Evolutionary conservation across 2,113 vertebrate genomes (phyloP), one percentile per base, ranked within the genome.

Genomic region (Microtus montanus): DNA sequence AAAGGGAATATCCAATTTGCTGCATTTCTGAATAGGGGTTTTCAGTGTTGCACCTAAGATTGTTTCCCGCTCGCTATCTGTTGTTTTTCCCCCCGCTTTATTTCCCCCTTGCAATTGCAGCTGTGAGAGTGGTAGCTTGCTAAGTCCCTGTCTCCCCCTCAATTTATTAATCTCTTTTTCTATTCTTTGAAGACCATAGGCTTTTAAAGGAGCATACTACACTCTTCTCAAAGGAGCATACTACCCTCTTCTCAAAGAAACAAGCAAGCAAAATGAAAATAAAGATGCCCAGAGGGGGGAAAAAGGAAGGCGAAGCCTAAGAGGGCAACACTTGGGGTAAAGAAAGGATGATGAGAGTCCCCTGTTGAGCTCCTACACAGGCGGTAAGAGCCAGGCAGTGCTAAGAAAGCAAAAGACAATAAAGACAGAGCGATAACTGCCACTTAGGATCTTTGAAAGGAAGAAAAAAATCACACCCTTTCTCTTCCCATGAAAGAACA

Each of bases 1-100:
- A 93, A 97, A 98, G 94, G 97, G 96, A 98, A 97, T 95, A 85
- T 86, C 96, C 97, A 97, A 97, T 97, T 97, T 97, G 97, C 91
- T 92, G 96, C 90, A 35, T 66, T 97, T 97, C 52, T 98, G 96
- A 98, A 98, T 96, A 97, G 95, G 78, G 89, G 73, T 95, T 97
- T 98, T 96, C 94, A 97, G 70, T 33, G 88, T 68, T 92, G 88
- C 9, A 5, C 38, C 90, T 83, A 13, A 87, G 38, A 95, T 73
- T 94, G 94, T 94, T 94, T 96, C 41, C 52, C 83, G 44, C 90
- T 96, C 78, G 28, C 90, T 96, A 94, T 97, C 93, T 83, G 35
- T 88, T 79, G 75, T 83, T 89, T 41, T 66, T 52, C 68, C 47
- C 44, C 22, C 28, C 28, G 33, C 74, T 85, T 92, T 95, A 70